These are phyloP conservation scores for Notospermus geniculatus DNA, from an alignment of 1,140 invertebrate genomes.

Conservation along the genomic window DNA sequence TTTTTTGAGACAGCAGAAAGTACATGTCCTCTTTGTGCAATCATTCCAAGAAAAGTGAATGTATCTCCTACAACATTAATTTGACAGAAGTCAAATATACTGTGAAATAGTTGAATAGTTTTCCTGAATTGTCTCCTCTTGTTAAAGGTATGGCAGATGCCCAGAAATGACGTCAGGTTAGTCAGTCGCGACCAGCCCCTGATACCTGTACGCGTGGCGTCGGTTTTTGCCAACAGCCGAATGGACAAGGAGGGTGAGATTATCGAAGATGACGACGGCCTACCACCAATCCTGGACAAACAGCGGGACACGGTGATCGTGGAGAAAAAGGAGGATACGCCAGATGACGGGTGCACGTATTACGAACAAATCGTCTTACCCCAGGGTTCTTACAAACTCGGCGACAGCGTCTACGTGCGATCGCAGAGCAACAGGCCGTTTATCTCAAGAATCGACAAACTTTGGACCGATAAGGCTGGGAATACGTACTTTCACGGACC, in stretches of 20 bases:
- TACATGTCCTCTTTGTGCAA: no score
- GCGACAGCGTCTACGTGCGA: slow-evolving; percentile 88
- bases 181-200: slow-evolving; percentile 70
- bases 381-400: slow-evolving; percentile 68
- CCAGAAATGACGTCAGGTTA: slow-evolving; percentile 66
- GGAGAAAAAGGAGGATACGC: slow-evolving; percentile 16
- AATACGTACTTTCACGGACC: slow-evolving; percentile 90
- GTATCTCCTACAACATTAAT: no score
- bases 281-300: slow-evolving; percentile 42
- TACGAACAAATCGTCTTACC: slow-evolving; percentile 82
- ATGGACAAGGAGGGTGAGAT: slow-evolving; percentile 78
- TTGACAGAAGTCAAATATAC: no score
- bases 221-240: slow-evolving; percentile 82
- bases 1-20: no score
- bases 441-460: slow-evolving; percentile 89
- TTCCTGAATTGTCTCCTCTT: slow-evolving; percentile 8
- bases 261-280: slow-evolving; percentile 41
- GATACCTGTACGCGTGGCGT: slow-evolving; percentile 82
- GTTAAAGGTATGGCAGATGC: slow-evolving; percentile 69
- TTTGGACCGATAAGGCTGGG: slow-evolving; percentile 79
- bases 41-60: no score
- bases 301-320: slow-evolving; percentile 26
- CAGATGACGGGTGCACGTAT: slow-evolving; percentile 72
- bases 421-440: slow-evolving; percentile 45
- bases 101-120: no score